Conservation (phyloP, 2,113 vertebrate genomes). For the Connochaetes taurinus region DNA sequence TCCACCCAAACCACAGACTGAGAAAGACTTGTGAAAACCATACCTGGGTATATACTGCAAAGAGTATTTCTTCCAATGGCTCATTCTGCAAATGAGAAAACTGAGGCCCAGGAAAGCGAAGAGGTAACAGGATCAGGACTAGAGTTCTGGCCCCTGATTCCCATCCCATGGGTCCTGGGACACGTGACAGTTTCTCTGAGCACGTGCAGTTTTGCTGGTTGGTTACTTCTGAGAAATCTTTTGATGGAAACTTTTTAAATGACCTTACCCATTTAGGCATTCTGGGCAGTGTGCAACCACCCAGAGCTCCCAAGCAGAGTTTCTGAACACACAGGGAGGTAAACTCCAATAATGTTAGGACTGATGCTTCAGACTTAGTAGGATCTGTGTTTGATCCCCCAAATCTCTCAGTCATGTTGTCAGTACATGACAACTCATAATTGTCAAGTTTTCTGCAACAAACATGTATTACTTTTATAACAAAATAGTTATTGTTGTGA, state of each 20-base stretch:
- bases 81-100: neutral
- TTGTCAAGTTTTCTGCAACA: neutral
- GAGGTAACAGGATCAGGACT: neutral
- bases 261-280: neutral
- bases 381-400: neutral
- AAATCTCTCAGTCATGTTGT: neutral
- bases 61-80: neutral
- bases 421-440: neutral
- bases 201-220: neutral
- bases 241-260: neutral
- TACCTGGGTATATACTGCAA: neutral
- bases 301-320: neutral
- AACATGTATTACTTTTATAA: neutral
- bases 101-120: neutral
- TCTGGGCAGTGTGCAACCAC: neutral
- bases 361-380: neutral
- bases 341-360: neutral
- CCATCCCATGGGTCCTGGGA: neutral
- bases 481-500: neutral
- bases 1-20: neutral
- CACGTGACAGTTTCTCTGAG: neutral
- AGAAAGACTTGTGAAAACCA: neutral
- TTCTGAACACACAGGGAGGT: neutral
- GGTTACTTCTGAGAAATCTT: neutral
- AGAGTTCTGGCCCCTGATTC: neutral